These are phyloP conservation scores for Mixornis gularis DNA, from an alignment of 2,113 vertebrate species.

Conservation along the genomic window DNA sequence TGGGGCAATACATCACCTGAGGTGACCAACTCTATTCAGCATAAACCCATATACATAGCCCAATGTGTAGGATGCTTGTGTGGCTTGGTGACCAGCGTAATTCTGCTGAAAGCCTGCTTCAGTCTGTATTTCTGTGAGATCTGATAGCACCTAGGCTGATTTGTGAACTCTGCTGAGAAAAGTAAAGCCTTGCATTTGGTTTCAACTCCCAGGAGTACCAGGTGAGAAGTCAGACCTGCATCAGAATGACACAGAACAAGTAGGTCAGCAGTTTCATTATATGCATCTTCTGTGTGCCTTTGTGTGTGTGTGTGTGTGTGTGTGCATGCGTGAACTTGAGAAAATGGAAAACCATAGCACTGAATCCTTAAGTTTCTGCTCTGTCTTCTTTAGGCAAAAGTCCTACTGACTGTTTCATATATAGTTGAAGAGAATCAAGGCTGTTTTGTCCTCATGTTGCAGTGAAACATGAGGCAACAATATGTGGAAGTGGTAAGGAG, in stretches of 20 bases:
- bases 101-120: not conserved
- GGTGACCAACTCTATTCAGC: not conserved
- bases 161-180: not conserved
- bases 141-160: not conserved
- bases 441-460: not conserved
- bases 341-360: not conserved
- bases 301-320: fast-evolving
- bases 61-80: not conserved
- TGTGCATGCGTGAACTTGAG: not conserved
- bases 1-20: not conserved
- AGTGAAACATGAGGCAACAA: not conserved
- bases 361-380: not conserved
- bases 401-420: not conserved
- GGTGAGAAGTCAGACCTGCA: constrained; percentile 27
- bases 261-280: constrained; percentile 15
- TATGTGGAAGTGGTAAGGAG: not conserved
- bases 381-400: not conserved
- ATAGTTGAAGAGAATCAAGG: not conserved
- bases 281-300: not conserved
- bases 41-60: not conserved
- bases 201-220: not conserved
- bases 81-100: not conserved
- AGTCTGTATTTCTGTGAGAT: not conserved
- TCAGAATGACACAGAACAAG: constrained; percentile 30
- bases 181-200: not conserved